Evolutionary conservation across 2,888 invertebrate genomes (phyloP).

Genomic region (Melipona bicolor): DNA sequence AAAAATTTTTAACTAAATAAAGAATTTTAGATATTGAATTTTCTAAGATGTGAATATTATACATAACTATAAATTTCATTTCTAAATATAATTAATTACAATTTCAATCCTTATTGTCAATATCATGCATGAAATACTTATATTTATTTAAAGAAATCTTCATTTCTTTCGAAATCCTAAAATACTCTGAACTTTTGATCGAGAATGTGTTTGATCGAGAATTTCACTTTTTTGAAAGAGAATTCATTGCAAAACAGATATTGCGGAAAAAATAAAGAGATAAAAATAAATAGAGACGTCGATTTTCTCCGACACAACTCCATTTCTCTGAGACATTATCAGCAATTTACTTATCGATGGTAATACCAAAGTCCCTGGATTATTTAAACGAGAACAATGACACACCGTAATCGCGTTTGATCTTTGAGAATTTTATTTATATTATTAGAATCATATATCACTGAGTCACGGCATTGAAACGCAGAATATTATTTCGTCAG

Average conservation of each 20-base stretch:
- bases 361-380: background rate
- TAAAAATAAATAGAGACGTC: background rate
- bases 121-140: too few species aligned
- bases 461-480: background rate
- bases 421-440: background rate
- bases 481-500: conserved; percentile 34
- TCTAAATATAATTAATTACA: too few species aligned
- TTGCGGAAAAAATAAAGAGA: background rate
- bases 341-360: conserved; percentile 3
- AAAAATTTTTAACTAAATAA: too few species aligned
- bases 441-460: background rate
- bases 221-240: background rate
- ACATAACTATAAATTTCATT: too few species aligned
- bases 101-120: too few species aligned
- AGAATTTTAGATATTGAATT: too few species aligned
- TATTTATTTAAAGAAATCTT: too few species aligned
- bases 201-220: too few species aligned
- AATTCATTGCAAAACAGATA: background rate
- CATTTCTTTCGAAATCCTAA: too few species aligned
- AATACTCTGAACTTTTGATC: too few species aligned
- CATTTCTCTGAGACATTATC: background rate
- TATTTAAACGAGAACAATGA: conserved; percentile 15
- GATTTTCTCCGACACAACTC: background rate
- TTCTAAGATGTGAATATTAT: too few species aligned
- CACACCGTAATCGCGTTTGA: background rate